Base-by-base conservation (phyloP, 2,888 invertebrate species). In the Lomographa bimaculata region DNA sequence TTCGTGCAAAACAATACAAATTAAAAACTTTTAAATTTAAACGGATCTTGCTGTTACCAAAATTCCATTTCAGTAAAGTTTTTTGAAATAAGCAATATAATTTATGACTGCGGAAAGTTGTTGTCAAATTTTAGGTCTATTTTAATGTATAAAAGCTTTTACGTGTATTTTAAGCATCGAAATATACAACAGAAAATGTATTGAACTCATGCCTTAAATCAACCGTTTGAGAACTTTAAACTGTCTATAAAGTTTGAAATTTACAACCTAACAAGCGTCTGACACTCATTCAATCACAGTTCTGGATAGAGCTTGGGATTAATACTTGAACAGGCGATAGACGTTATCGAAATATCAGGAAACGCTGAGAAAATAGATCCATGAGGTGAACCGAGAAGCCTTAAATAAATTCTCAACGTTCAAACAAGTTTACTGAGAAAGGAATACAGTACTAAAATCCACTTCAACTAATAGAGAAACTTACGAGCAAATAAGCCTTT, bases 381-480 rank as follows among this genome's bases (percentile, higher is more conserved):
- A 21, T 35, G 33, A 39, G 17, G 28, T 19, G 27, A 41, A 38
- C 24, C 46, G 30, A 46, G 37, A 19, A 26, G 20, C 21, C 34
- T 39, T 25, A 60, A 43, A 50, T 44, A 42, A 43, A 50, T 46
- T 50, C 21, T 29, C 35, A 52, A 55, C 53, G 46, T 43, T 43
- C 60, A 53, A 67, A 64, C 56, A 60, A 50, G 53, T 57, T 48
- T 55, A 50, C 54, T 42, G 40, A 51, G 45, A 57, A 41, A 57
- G 43, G 6, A 9, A 35, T 3, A 32, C 24, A 14, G 14, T 14
- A 14, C 14, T 14, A 14, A 14, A 14, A 2, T 14, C 14, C 4
- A 14, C 14, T 4, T n/a, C 14, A 4, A 14, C 14, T 14, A 4
- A 3, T 14, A 3, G 2, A 3, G 2, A 14, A 14, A 4, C 14